phyloP scores from a whole-genome alignment of 2,113 vertebrate genomes.

The Brachyhypopomus gauderio region DNA sequence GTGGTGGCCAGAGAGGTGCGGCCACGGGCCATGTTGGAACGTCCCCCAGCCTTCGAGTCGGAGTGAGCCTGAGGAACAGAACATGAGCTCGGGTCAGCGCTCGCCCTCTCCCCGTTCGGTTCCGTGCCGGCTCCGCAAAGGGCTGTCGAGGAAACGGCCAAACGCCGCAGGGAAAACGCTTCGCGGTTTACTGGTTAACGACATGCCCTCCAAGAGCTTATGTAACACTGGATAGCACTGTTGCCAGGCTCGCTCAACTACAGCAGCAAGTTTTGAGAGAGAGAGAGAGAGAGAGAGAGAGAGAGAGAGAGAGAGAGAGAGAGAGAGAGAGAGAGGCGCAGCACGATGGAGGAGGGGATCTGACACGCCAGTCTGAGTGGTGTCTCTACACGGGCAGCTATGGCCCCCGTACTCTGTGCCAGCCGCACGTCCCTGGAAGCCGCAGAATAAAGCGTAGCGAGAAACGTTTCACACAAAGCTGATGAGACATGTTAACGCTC shows the following conservation, averaged over 20 bases:
- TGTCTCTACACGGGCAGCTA: too few relatives aligned
- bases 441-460: not conserved
- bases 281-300: not conserved
- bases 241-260: conserved; percentile 40
- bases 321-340: not conserved
- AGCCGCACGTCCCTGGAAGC: not conserved
- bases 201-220: conserved; percentile 36
- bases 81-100: not conserved
- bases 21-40: conserved; percentile 80
- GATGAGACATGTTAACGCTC: too few relatives aligned
- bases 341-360: not conserved
- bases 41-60: conserved; percentile 73
- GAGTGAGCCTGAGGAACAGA: conserved; percentile 50
- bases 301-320: not conserved
- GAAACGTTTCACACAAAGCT: too few relatives aligned
- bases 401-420: not conserved
- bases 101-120: conserved; percentile 3
- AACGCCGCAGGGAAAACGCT: conserved; percentile 29
- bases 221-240: conserved; percentile 42
- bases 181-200: conserved; percentile 42
- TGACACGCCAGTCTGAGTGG: too few relatives aligned
- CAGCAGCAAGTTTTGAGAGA: conserved; percentile 23
- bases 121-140: not conserved
- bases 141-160: not conserved
- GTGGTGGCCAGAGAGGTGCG: conserved; percentile 72